phyloP scores from a whole-genome alignment of 2,888 invertebrate genomes.

The Sipha maydis region DNA sequence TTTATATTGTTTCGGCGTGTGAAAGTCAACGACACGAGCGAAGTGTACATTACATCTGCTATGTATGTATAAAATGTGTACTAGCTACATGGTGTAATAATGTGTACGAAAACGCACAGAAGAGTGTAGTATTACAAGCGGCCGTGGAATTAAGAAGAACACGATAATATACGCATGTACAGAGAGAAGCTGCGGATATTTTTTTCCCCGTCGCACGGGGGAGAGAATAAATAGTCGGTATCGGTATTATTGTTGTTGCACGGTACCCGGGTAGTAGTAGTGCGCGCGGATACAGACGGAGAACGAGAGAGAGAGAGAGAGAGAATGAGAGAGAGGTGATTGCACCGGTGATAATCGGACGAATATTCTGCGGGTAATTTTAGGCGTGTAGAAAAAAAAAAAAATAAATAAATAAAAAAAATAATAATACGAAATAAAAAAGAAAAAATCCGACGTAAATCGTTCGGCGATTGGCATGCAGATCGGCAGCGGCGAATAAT shows the following conservation, averaged over 20 bases:
- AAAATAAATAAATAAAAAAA: no score
- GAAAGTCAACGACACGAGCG: conserved; percentile 9
- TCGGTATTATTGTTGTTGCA: not conserved
- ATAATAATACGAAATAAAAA: no score
- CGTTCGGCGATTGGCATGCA: conserved; percentile 38
- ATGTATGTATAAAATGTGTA: no score
- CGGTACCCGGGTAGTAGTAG: not conserved
- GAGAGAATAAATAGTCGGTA: not conserved
- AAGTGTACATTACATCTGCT: not conserved
- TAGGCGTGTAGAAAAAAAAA: conserved; percentile 9
- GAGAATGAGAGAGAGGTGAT: conserved; percentile 21
- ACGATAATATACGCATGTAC: not conserved
- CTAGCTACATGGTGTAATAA: no score
- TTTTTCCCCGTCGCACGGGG: not conserved
- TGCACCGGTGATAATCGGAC: conserved; percentile 54
- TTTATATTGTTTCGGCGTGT: not conserved
- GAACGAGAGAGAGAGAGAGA: not conserved
- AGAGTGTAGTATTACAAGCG: not conserved
- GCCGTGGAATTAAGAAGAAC: not conserved
- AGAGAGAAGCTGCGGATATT: not conserved
- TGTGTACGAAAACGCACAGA: not conserved
- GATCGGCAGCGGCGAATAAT: not conserved
- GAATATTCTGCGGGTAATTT: conserved; percentile 19
- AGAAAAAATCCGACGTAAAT: conserved; percentile 42
- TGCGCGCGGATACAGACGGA: not conserved